Percentiles rank a stretch among this genome's conserved stretches.
These are phyloP conservation scores for Pachycephala philippinensis DNA, from an alignment of 2,113 vertebrate species.

Conservation along the genomic window DNA sequence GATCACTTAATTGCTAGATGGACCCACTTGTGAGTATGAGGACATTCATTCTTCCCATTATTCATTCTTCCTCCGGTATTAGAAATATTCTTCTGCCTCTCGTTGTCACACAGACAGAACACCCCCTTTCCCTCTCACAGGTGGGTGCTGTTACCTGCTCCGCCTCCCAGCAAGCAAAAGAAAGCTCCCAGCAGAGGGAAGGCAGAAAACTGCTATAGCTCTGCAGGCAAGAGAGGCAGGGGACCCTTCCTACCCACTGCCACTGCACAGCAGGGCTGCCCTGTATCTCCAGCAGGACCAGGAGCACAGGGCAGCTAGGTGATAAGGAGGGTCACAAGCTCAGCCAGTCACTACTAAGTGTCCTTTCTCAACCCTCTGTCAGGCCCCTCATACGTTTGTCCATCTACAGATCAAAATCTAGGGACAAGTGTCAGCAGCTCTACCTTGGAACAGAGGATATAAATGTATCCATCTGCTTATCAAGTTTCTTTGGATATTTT, in stretches of 20 bases:
- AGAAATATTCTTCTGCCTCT: not conserved
- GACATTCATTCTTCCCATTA: too few species aligned
- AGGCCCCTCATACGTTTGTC: not conserved
- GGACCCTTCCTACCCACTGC: not conserved
- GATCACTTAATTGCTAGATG: not conserved
- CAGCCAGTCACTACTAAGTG: not conserved
- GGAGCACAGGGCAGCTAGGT: not conserved
- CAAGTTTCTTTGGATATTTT: not conserved
- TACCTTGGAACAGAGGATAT: not conserved
- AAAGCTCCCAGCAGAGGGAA: not conserved
- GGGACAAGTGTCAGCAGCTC: not conserved
- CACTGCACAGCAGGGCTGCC: not conserved
- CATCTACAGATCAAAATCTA: not conserved
- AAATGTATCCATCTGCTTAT: not conserved
- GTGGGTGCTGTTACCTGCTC: not conserved
- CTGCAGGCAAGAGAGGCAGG: not conserved
- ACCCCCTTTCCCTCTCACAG: not conserved
- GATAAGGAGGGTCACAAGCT: not conserved
- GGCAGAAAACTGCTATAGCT: not conserved
- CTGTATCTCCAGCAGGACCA: not conserved
- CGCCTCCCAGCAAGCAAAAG: not conserved
- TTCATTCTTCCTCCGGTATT: not conserved
- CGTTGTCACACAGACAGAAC: not conserved
- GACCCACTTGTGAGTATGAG: not conserved
- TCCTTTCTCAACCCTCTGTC: not conserved